Evolutionary conservation across 2,888 invertebrate genomes (phyloP).

Genomic region (Morpho helenor): DNA sequence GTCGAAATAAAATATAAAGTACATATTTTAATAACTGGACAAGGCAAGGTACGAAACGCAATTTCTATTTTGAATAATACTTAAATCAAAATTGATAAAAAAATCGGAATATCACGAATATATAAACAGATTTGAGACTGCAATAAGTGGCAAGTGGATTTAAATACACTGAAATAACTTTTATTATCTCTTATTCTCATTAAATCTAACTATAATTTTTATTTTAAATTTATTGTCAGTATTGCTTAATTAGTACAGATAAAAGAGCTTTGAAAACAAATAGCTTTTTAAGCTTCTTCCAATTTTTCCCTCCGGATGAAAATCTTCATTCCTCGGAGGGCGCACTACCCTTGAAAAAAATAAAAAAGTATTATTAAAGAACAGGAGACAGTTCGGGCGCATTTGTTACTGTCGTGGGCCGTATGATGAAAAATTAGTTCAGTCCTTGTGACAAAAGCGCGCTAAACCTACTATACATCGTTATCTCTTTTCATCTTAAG

Average conservation of each 20-base stretch:
- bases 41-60: no score
- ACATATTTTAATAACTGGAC: no score
- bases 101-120: no score
- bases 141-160: no score
- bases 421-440: slow-evolving; percentile 81
- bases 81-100: no score
- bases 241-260: slow-evolving; percentile 31
- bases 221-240: slow-evolving; percentile 8
- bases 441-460: slow-evolving; percentile 76
- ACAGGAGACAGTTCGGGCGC: slow-evolving; percentile 76
- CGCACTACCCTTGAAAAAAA: slow-evolving; percentile 75
- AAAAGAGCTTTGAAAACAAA: slow-evolving; percentile 46
- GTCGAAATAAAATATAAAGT: no score
- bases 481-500: slow-evolving; percentile 56
- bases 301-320: slow-evolving; percentile 66
- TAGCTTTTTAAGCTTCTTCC: slow-evolving; percentile 68
- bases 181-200: no score
- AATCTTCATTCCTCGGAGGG: slow-evolving; percentile 72
- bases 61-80: no score
- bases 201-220: slow-evolving; percentile 1
- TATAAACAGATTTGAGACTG: no score
- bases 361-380: slow-evolving; percentile 80
- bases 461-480: slow-evolving; percentile 68
- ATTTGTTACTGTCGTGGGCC: slow-evolving; percentile 79
- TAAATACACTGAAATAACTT: no score